Conservation (phyloP, 1,140 invertebrate species). For the Drosophila trapezifrons region DNA sequence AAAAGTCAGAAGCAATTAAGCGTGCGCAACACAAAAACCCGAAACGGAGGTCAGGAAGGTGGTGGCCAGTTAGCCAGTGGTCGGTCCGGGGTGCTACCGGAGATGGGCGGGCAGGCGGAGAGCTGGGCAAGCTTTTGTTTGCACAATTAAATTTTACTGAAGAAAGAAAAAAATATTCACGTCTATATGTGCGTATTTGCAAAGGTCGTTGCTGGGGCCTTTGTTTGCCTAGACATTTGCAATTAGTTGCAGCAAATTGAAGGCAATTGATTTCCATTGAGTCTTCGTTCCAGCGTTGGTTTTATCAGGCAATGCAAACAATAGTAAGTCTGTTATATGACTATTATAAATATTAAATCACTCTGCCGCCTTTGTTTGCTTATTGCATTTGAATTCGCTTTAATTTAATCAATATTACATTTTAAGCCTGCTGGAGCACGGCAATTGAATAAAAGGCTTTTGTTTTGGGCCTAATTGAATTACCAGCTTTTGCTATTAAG, state of each 20-base stretch:
- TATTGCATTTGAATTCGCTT: not conserved
- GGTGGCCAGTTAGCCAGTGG: slow-evolving; percentile 26
- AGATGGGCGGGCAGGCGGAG: slow-evolving; percentile 25
- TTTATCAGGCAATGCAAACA: slow-evolving; percentile 32
- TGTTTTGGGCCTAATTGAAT: not conserved
- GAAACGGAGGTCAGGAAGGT: slow-evolving; percentile 25
- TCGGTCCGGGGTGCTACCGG: slow-evolving; percentile 25
- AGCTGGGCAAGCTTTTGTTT: slow-evolving; percentile 63
- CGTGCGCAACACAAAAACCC: slow-evolving; percentile 45
- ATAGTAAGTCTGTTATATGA: slow-evolving; percentile 26
- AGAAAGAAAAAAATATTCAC: slow-evolving; percentile 22
- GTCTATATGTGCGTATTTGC: slow-evolving; percentile 26
- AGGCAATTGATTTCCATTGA: slow-evolving; percentile 55
- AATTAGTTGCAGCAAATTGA: slow-evolving; percentile 75
- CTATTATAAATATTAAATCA: slow-evolving; percentile 55
- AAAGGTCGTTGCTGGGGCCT: slow-evolving; percentile 52
- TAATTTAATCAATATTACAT: slow-evolving; percentile 3
- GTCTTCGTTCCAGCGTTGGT: slow-evolving; percentile 26
- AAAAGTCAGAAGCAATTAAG: slow-evolving; percentile 73
- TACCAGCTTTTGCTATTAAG: no score
- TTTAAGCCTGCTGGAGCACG: not conserved
- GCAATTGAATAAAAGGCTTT: slow-evolving; percentile 2
- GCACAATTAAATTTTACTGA: slow-evolving; percentile 61
- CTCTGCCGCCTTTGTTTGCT: not conserved
- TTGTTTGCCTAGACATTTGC: slow-evolving; percentile 63